phyloP scores from a whole-genome alignment of 92 coral and sea anemone genomes.

The Nematostella vectensis region DNA sequence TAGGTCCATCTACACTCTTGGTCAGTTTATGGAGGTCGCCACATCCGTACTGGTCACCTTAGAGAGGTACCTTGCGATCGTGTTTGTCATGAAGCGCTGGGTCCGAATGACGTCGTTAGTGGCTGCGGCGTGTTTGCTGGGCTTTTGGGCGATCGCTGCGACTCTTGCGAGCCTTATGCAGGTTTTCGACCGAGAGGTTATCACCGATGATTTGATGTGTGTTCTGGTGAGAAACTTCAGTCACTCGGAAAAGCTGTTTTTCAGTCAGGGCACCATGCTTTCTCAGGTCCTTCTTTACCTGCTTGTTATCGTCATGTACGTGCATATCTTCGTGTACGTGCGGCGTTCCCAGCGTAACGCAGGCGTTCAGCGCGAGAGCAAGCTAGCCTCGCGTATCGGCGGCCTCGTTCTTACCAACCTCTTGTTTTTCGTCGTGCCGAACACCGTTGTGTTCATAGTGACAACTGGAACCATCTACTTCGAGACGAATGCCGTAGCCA shows the following conservation, averaged over 20 bases:
- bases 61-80: constrained; percentile 40
- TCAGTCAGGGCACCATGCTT: constrained; percentile 20
- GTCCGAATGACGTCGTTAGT: constrained; percentile 4
- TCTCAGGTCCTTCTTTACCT: constrained; percentile 12
- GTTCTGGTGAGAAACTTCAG: constrained; percentile 18
- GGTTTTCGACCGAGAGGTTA: constrained; percentile 7
- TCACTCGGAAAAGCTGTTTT: neutral
- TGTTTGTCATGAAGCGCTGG: constrained; percentile 23
- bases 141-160: constrained; percentile 10
- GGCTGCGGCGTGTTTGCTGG: constrained; percentile 3
- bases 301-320: constrained; percentile 16
- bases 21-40: constrained; percentile 25
- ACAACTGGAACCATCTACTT: constrained; percentile 5
- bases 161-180: constrained; percentile 10
- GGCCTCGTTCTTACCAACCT: constrained; percentile 26
- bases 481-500: neutral
- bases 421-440: constrained; percentile 36
- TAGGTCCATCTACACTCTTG: constrained; percentile 16
- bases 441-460: constrained; percentile 13
- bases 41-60: constrained; percentile 24
- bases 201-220: constrained; percentile 39
- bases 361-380: constrained; percentile 32
- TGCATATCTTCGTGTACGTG: constrained; percentile 30
- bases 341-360: constrained; percentile 10
- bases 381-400: constrained; percentile 29